Evolutionary conservation across 1,140 invertebrate species (phyloP).

Genomic region (Papilio aristodemus): DNA sequence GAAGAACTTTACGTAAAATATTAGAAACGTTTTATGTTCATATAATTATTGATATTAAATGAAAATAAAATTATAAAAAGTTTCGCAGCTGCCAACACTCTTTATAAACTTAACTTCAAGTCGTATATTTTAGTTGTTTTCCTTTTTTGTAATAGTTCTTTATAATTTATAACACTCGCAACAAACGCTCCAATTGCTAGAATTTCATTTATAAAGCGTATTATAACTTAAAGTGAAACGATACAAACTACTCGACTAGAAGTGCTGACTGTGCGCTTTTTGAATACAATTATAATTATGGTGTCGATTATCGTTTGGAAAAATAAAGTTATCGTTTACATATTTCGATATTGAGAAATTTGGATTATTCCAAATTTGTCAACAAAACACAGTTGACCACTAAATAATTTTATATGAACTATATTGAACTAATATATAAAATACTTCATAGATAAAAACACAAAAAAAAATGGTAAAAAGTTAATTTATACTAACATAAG

Average conservation of each 20-base stretch:
- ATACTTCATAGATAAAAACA: no score
- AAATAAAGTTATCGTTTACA: no score
- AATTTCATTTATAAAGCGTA: constrained; percentile 21
- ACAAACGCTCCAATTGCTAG: constrained; percentile 1
- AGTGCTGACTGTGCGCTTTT: neutral
- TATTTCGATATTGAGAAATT: no score
- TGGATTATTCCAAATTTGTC: no score
- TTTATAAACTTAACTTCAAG: neutral
- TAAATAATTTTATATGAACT: neutral
- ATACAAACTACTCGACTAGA: constrained; percentile 8
- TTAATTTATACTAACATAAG: no score
- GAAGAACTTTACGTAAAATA: no score
- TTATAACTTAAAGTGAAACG: constrained; percentile 20
- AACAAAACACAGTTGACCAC: neutral
- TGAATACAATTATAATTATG: neutral
- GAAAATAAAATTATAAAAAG: neutral
- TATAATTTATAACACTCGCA: constrained; percentile 3
- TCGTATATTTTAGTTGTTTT: neutral
- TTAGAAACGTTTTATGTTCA: no score
- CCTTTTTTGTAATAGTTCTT: neutral
- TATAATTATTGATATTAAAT: neutral
- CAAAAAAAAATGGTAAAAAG: no score
- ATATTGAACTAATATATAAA: no score
- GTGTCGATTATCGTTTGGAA: no score
- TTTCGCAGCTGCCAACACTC: neutral